Evolutionary conservation across 2,113 vertebrate genomes (phyloP).

Genomic region (Sorex araneus): DNA sequence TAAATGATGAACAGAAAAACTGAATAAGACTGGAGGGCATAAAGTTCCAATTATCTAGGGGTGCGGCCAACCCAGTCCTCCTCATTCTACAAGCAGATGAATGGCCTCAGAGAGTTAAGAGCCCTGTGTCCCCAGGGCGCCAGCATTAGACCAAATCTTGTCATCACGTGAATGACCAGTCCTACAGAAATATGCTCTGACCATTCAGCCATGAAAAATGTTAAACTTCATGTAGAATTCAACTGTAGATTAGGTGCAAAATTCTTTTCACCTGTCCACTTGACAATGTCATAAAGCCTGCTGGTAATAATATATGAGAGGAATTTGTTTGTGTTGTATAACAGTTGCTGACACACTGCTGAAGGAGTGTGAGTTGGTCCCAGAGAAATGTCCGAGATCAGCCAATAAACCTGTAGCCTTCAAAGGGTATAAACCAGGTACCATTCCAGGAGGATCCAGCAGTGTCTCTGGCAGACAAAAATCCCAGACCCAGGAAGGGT

Average conservation of each 20-base stretch:
- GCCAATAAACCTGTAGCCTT: background rate
- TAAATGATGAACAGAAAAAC: background rate
- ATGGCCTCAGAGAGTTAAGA: no score
- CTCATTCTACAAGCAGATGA: background rate
- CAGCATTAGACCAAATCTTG: background rate
- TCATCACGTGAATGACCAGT: background rate
- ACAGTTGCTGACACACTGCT: background rate
- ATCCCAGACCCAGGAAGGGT: background rate
- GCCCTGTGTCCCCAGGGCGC: background rate
- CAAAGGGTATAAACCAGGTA: no score
- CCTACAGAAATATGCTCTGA: background rate
- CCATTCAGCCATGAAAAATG: background rate
- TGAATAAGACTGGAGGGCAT: background rate
- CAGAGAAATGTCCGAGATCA: background rate
- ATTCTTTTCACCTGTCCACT: background rate
- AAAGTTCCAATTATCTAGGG: background rate
- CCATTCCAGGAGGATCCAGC: background rate
- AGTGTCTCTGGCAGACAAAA: background rate
- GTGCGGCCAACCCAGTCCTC: no score
- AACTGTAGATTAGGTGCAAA: background rate
- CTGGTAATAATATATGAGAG: background rate
- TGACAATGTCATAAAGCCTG: background rate
- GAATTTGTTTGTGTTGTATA: no score
- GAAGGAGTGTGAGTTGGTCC: background rate
- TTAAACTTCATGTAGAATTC: background rate